Evolutionary conservation across 2,113 vertebrate species (phyloP).

Genomic region (Toxostoma redivivum): DNA sequence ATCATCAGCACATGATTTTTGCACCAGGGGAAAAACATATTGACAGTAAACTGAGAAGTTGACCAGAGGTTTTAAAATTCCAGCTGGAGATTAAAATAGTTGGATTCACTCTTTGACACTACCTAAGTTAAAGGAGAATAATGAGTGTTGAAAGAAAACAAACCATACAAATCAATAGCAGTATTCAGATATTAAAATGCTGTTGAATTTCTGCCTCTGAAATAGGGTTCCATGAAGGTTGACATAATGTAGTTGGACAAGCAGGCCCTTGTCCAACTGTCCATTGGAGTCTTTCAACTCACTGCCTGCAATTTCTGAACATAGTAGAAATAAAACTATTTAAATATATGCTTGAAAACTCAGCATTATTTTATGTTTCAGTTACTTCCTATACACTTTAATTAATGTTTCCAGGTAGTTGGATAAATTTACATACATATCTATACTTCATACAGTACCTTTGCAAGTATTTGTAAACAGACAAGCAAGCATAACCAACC

Average conservation of each 20-base stretch:
- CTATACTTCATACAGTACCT: not conserved
- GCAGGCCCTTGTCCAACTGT: not conserved
- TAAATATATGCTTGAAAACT: not conserved
- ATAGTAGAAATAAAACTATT: not conserved
- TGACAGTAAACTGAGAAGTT: not conserved
- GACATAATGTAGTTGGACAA: not conserved
- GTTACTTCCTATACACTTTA: not conserved
- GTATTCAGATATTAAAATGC: not conserved
- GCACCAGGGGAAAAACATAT: not conserved
- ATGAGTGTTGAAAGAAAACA: not conserved
- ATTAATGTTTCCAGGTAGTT: not conserved
- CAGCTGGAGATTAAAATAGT: not conserved
- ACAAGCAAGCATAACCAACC: not conserved
- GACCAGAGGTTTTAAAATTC: not conserved
- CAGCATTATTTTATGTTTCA: not conserved
- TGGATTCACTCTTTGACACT: not conserved
- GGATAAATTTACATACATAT: not conserved
- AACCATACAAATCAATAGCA: not conserved
- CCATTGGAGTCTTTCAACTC: not conserved
- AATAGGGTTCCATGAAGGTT: not conserved
- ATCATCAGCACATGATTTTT: not conserved
- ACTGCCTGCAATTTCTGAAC: not conserved
- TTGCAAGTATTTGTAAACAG: not conserved
- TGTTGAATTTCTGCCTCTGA: not conserved
- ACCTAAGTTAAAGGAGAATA: not conserved